Base-by-base conservation (phyloP, 37 sponge, comb jelly and placozoan genomes). In the Aphrocallistes beatrix region DNA sequence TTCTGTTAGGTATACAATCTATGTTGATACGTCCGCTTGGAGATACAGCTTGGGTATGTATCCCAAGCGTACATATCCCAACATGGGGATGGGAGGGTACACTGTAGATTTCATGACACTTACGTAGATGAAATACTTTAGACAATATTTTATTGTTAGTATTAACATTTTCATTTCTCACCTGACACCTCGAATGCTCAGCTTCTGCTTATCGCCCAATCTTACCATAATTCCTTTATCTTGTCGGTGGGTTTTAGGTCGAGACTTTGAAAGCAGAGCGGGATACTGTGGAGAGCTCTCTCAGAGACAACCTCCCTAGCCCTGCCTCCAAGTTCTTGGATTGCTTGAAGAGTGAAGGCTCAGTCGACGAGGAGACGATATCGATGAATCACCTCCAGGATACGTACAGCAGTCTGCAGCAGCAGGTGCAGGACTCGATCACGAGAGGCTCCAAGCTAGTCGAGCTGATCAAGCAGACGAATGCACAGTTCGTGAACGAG, bases 191-290 rank as follows among this genome's bases (percentile, higher is more conserved):
- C n/a, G n/a, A n/a, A n/a, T n/a, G n/a, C n/a, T n/a, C n/a, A n/a
- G n/a, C n/a, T n/a, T n/a, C n/a, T n/a, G n/a, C n/a, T n/a, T n/a
- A n/a, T n/a, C n/a, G n/a, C n/a, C n/a, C n/a, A n/a, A n/a, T n/a
- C n/a, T n/a, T n/a, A n/a, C n/a, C n/a, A n/a, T n/a, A n/a, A n/a
- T n/a, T n/a, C n/a, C n/a, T n/a, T n/a, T n/a, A n/a, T n/a, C n/a
- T n/a, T n/a, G n/a, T n/a, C n/a, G n/a, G n/a, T n/a, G n/a, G n/a
- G n/a, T n/a, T n/a, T n/a, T 60, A 92, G 51, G 91, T 94, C 28
- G 85, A 81, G 1, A 88, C 91, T 32, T 38, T 96, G 85, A 94
- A 94, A 38, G 92, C 89, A 17, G 92, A 92, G 86, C 84, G 97
- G n/a, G 94, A 96, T 16, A 86, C 86, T 32, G 42, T 92, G 0